Conservation (phyloP, 2,888 invertebrate genomes). For the Scaptomyza tumidula region DNA sequence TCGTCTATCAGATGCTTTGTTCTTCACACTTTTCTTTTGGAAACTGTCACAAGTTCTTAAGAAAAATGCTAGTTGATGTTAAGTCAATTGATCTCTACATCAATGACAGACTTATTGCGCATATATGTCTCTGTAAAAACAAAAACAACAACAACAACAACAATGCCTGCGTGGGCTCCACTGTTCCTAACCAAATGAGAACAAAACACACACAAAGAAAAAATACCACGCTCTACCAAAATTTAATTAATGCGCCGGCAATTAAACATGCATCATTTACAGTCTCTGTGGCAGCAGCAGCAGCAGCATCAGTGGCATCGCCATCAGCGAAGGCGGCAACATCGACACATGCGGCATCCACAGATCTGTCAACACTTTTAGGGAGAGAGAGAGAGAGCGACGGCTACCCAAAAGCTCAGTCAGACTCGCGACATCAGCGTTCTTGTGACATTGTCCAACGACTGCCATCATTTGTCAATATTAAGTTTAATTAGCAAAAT, state of each 20-base stretch:
- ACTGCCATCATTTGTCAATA: constrained; percentile 77
- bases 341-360: constrained; percentile 65
- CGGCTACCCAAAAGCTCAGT: constrained; percentile 33
- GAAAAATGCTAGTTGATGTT: constrained; percentile 43
- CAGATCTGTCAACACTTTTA: constrained; percentile 62
- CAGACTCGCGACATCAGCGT: constrained; percentile 25
- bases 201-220: constrained; percentile 21
- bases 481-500: constrained; percentile 79
- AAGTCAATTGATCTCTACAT: constrained; percentile 48
- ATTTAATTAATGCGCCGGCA: constrained; percentile 80
- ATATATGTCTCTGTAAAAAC: constrained; percentile 37
- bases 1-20: background rate
- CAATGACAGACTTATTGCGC: constrained; percentile 63
- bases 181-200: constrained; percentile 52
- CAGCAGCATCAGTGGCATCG: constrained; percentile 45
- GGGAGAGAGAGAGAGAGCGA: constrained; percentile 7
- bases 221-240: constrained; percentile 54
- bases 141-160: constrained; percentile 21
- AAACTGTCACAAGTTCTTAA: constrained; percentile 16
- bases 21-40: constrained; percentile 8
- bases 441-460: constrained; percentile 69
- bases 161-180: constrained; percentile 52
- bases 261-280: constrained; percentile 81
- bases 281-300: constrained; percentile 60
- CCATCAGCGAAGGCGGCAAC: constrained; percentile 56